Evolutionary conservation across 2,113 vertebrate species (phyloP), one percentile per base, ranked within the genome.

Genomic region (Lutjanus erythropterus): DNA sequence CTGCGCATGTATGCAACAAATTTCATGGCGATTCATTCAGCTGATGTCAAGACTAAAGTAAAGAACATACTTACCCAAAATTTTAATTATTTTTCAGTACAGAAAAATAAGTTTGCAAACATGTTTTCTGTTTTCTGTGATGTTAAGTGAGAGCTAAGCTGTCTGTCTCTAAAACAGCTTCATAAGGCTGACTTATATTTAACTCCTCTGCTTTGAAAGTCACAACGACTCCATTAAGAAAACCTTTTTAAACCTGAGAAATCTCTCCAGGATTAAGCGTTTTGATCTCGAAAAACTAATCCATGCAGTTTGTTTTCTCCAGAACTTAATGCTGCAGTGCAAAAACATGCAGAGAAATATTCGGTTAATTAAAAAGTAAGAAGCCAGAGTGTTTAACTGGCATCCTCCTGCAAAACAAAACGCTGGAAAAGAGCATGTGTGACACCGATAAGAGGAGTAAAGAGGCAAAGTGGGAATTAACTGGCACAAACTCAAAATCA

Each of bases 391-490:
- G 18, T 44, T 49, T 14, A 25, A 66, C 5, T 16, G 80, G 55
- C 64, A 49, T 35, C 60, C 29, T 33, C 29, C 60, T 53, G 73
- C 75, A 55, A 58, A 47, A 50, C 50, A 9, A 70, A 41, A 52
- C 1, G 1, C 9, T 23, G 31, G 14, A 0, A 27, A 27, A 15
- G 9, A 41, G 33, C 37, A 29, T 9, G 50, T 68, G 69, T 61
- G 55, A 61, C 92, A 83, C 94, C 95, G 52, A 95, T n/a, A 8
- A 14, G n/a, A n/a, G n/a, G n/a, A n/a, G n/a, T n/a, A n/a, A n/a
- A n/a, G n/a, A n/a, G n/a, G n/a, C n/a, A n/a, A n/a, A n/a, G n/a
- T n/a, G n/a, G 12, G 23, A 23, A 6, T 27, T 27, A 27, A 53
- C 23, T 41, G 23, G 18, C 39, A 39, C 39, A 42, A 44, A 49